Base-by-base conservation (phyloP, 2,797 vertebrate species). In the Limosa lapponica region DNA sequence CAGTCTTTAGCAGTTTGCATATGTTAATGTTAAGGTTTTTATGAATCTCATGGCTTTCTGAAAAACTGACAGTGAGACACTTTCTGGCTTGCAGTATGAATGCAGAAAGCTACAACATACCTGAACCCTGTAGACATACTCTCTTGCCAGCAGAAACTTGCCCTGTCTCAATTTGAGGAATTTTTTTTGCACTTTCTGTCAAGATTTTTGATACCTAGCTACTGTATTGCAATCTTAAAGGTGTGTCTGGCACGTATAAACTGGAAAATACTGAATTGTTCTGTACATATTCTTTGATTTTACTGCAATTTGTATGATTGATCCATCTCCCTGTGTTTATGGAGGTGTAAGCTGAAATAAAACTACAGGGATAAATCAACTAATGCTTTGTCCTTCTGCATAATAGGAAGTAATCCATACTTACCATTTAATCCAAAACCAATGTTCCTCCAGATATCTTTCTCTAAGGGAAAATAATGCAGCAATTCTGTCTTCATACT, bases 391-490 rank as follows among this genome's bases (percentile, higher is more conserved):
- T 37, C 7, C 7, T 82, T 82, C 48, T 67, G 54, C 16, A 70
- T 37, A 77, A 75, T 25, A 86, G 7, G 18, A 87, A 93, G 37
- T 32, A 23, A 69, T 57, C 32, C 17, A 30, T 85, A 97, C 54
- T 98, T 98, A 99, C 99, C 98, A 98, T 98, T 98, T 99, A 49
- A 99, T 89, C 98, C 98, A 98, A 95, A 98, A 96, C 98, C 98
- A 98, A 13, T 98, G 98, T 44, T 88, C 96, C 83, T 93, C 83
- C 44, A 98, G 72, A 28, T 98, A 78, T 6, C 18, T 94, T 94
- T 95, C 94, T 87, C 95, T 92, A 32, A 97, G 97, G 79, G 94
- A 90, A 44, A 99, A 97, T 58, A 95, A 52, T 65, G 97, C 93
- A 91, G 96, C 92, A 80, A 98, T 92, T 94, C 52, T 93, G 41